Evolutionary conservation across 2,888 invertebrate genomes (phyloP).

Genomic region (Hybos culiciformis): DNA sequence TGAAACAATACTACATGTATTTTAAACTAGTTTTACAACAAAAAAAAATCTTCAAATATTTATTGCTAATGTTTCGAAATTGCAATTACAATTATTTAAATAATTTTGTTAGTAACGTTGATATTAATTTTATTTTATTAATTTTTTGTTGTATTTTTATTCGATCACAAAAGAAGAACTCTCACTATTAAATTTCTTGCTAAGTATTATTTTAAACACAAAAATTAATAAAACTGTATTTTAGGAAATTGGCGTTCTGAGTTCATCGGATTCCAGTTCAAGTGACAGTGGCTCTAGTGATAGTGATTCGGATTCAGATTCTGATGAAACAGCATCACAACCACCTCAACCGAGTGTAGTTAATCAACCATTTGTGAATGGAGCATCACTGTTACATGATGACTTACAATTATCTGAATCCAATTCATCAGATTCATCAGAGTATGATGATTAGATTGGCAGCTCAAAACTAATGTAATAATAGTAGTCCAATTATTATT

Average conservation of each 20-base stretch:
- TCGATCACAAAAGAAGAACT: neutral
- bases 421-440: constrained; percentile 64
- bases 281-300: constrained; percentile 33
- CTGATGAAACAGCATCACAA: constrained; percentile 20
- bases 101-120: too few relatives aligned
- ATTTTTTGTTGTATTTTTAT: neutral
- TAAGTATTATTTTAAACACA: neutral
- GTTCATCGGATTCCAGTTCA: constrained; percentile 33
- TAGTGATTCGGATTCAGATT: constrained; percentile 33
- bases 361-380: constrained; percentile 22
- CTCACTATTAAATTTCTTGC: neutral
- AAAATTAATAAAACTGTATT: constrained; percentile 6
- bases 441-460: neutral
- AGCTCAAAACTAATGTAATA: too few relatives aligned
- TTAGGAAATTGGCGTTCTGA: constrained; percentile 31
- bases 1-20: too few relatives aligned
- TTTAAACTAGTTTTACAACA: too few relatives aligned
- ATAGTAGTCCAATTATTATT: too few relatives aligned
- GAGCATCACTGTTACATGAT: constrained; percentile 53
- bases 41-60: too few relatives aligned
- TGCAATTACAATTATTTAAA: too few relatives aligned
- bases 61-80: too few relatives aligned
- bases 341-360: constrained; percentile 10
- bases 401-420: constrained; percentile 79
- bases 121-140: neutral